Evolutionary conservation across 2,888 invertebrate genomes (phyloP).

Genomic region (Ariolimax columbianus): DNA sequence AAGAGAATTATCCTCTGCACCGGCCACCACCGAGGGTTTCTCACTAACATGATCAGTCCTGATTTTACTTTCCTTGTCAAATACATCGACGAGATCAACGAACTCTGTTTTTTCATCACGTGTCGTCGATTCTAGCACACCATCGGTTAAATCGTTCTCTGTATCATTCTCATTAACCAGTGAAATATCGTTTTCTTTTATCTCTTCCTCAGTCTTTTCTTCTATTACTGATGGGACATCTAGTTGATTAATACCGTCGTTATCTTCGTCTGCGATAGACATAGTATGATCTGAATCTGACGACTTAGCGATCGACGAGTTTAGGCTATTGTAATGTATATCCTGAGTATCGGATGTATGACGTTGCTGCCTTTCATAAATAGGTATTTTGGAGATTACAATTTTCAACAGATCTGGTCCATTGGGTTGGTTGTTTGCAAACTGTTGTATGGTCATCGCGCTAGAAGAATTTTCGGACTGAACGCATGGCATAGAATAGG

Average conservation of each 20-base stretch:
- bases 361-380: neutral
- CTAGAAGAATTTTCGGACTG: neutral
- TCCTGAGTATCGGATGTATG: neutral
- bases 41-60: too few relatives aligned
- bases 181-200: too few relatives aligned
- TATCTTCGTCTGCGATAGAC: neutral
- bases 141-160: conserved; percentile 26
- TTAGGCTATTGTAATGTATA: conserved; percentile 11
- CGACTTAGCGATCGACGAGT: neutral
- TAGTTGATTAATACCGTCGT: too few relatives aligned
- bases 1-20: neutral
- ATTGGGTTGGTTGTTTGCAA: neutral
- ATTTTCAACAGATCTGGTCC: neutral
- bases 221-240: too few relatives aligned
- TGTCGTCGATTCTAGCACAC: neutral
- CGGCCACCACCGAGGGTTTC: too few relatives aligned
- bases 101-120: neutral
- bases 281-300: neutral
- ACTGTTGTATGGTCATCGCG: neutral
- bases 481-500: neutral
- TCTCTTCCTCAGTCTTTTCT: neutral
- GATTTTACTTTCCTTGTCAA: neutral
- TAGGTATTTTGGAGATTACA: neutral
- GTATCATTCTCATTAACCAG: conserved; percentile 6
- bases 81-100: neutral